phyloP scores from a whole-genome alignment of 2,113 vertebrate species.

The Saguinus midas region DNA sequence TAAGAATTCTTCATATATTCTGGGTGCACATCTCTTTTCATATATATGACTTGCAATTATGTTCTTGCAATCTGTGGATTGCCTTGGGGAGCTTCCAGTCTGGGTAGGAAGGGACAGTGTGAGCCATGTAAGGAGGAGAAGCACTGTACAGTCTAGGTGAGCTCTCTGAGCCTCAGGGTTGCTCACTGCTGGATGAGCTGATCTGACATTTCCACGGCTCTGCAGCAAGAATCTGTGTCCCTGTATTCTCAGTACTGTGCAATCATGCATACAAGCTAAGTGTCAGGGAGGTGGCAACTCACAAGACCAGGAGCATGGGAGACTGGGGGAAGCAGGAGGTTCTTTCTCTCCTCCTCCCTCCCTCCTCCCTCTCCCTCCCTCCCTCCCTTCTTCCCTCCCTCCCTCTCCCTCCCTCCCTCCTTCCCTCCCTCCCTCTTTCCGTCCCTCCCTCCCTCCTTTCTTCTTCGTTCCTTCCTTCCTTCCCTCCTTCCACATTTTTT shows the following conservation, averaged over 20 bases:
- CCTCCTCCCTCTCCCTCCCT: rapidly evolving
- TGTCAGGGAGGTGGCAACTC: neutral
- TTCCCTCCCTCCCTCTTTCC: rapidly evolving
- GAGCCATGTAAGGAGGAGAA: neutral
- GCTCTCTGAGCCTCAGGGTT: neutral
- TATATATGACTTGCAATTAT: neutral
- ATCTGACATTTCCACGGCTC: neutral
- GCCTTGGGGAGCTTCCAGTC: neutral
- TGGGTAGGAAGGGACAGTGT: neutral
- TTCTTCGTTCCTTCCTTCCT: no score
- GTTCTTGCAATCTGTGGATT: neutral
- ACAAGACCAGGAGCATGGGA: neutral
- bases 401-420: no score
- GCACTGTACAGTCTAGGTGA: neutral
- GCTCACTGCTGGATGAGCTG: neutral
- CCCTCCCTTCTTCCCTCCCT: neutral
- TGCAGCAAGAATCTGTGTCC: neutral
- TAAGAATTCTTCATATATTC: neutral
- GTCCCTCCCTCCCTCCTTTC: no score
- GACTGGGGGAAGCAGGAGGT: neutral
- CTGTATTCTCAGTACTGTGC: neutral
- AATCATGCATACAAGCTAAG: neutral
- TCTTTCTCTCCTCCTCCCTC: neutral
- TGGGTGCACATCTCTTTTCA: neutral
- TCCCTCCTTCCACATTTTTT: no score